Conservation (phyloP, 2,888 invertebrate genomes). For the Eulithis testata region DNA sequence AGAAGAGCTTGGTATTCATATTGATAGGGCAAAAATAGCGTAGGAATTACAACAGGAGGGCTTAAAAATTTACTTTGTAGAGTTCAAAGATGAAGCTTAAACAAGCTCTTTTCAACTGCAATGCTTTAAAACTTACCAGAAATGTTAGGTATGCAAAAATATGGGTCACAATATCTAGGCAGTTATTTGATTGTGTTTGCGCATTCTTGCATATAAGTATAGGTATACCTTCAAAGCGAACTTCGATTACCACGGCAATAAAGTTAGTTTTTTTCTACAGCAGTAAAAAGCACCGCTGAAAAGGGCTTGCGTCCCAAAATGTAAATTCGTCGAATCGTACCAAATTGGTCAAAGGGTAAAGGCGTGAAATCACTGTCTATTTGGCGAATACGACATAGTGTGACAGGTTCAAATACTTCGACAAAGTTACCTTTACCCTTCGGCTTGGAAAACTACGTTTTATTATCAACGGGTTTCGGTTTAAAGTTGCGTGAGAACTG, state of each 20-base stretch:
- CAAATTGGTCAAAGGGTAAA: conserved; percentile 69
- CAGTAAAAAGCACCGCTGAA: conserved; percentile 40
- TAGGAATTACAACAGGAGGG: no score
- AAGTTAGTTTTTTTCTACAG: conserved; percentile 25
- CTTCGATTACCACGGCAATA: conserved; percentile 22
- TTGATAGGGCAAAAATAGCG: background rate
- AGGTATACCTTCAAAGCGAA: background rate
- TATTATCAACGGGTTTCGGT: conserved; percentile 15
- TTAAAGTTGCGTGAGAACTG: conserved; percentile 44
- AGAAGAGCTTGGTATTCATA: background rate
- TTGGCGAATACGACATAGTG: conserved; percentile 59
- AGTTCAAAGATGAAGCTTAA: no score
- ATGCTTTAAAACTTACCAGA: no score
- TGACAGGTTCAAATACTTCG: conserved; percentile 52
- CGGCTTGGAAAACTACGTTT: conserved; percentile 29
- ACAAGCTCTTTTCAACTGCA: no score
- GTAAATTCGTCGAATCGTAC: conserved; percentile 61
- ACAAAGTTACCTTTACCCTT: conserved; percentile 27
- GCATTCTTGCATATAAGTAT: background rate
- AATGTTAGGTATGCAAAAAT: background rate
- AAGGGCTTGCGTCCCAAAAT: conserved; percentile 51
- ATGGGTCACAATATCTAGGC: background rate
- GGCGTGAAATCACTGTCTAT: conserved; percentile 66
- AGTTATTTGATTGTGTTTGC: no score
- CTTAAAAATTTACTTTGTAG: no score